phyloP scores from a whole-genome alignment of 1,140 invertebrate species.

The Eumeta japonica region DNA sequence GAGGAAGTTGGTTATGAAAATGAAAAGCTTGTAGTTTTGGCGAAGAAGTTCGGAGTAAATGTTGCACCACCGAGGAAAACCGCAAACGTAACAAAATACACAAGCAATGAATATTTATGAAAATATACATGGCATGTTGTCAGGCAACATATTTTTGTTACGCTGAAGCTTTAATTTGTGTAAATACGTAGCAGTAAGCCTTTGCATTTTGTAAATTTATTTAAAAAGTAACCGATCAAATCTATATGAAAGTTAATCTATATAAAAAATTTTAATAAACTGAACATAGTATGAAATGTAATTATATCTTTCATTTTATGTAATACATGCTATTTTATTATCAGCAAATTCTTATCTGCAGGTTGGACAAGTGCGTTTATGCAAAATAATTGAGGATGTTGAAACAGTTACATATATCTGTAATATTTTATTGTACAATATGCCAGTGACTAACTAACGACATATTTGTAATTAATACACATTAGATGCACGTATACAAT shows the following conservation, averaged over 20 bases:
- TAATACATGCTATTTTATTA: conserved; percentile 5
- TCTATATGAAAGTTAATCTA: conserved; percentile 41
- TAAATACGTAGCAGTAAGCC: background rate
- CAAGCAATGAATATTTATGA: conserved; percentile 58
- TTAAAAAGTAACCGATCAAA: conserved; percentile 50
- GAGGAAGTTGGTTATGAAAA: conserved; percentile 54
- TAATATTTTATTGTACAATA: no score
- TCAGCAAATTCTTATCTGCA: no score
- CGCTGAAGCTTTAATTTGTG: conserved; percentile 52
- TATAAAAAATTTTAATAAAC: conserved; percentile 3
- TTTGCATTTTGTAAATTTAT: conserved; percentile 49
- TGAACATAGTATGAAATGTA: background rate
- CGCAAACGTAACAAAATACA: conserved; percentile 55
- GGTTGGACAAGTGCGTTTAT: no score
- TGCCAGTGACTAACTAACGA: no score
- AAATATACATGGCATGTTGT: conserved; percentile 22
- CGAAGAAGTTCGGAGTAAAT: conserved; percentile 49
- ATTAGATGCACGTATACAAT: no score
- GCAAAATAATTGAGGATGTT: no score
- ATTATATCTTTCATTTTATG: no score
- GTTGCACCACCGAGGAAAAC: conserved; percentile 42
- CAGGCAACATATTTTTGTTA: conserved; percentile 38
- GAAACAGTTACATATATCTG: no score
- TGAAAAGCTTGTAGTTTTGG: conserved; percentile 46
- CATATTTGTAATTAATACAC: no score